Conservation (phyloP, 2,113 vertebrate genomes). For the Sphyrna mokarran region DNA sequence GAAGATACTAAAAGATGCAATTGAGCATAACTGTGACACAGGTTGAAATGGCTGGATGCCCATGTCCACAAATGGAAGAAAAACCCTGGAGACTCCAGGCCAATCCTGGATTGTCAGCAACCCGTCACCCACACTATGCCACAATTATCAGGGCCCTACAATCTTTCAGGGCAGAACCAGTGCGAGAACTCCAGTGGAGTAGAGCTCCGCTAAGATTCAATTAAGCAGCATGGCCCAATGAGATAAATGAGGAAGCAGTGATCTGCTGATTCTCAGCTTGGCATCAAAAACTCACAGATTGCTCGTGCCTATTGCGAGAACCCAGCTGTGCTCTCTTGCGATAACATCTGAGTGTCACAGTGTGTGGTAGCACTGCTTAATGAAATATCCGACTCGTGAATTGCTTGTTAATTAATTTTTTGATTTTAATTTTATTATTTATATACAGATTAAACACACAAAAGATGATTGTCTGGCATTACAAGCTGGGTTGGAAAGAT, state of each 20-base stretch:
- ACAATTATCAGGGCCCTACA: too few species aligned
- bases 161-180: not conserved
- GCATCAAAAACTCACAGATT: not conserved
- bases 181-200: too few species aligned
- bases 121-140: too few species aligned
- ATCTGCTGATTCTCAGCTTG: not conserved
- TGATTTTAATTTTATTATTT: not conserved
- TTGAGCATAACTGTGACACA: not conserved
- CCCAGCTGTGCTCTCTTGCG: not conserved
- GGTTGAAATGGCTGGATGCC: too few species aligned
- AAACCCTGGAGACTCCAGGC: too few species aligned
- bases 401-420: conserved; percentile 26
- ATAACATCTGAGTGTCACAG: conserved; percentile 5
- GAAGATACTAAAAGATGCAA: too few species aligned
- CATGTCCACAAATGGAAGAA: too few species aligned
- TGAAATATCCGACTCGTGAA: not conserved
- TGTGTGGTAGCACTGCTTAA: not conserved
- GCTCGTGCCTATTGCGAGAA: not conserved
- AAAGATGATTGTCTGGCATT: conserved; percentile 28
- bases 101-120: too few species aligned
- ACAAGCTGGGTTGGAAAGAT: conserved; percentile 27
- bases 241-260: not conserved
- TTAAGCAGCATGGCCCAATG: not conserved
- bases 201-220: not conserved
- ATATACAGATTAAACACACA: not conserved